These are phyloP conservation scores for Rhynchopsitta pachyrhyncha DNA, from an alignment of 2,113 vertebrate species.

Conservation along the genomic window DNA sequence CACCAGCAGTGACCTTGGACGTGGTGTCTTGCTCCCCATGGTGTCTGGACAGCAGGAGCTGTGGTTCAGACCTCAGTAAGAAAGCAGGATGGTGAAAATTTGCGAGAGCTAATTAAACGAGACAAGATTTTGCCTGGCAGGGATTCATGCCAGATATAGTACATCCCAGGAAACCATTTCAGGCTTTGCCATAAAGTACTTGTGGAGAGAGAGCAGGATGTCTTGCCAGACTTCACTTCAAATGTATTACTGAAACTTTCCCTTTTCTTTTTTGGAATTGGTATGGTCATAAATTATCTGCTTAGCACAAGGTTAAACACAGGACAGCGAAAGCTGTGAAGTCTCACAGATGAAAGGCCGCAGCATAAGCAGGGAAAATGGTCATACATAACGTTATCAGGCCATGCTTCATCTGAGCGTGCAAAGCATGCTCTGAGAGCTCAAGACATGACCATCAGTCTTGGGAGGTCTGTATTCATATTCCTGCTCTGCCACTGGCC, in stretches of 20 bases:
- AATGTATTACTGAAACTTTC: not conserved
- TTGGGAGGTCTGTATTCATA: not conserved
- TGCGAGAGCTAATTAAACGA: conserved; percentile 49
- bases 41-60: conserved; percentile 23
- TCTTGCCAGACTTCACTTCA: conserved; percentile 43
- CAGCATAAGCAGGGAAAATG: not conserved
- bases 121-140: conserved; percentile 50
- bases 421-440: not conserved
- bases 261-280: not conserved
- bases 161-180: not conserved
- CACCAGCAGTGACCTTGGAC: conserved; percentile 49
- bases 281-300: conserved; percentile 10
- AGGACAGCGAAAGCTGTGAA: not conserved
- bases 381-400: not conserved
- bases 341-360: not conserved
- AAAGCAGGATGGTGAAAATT: conserved; percentile 55
- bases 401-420: not conserved
- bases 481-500: not conserved
- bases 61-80: conserved; percentile 20
- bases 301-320: conserved; percentile 34
- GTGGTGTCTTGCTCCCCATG: not conserved
- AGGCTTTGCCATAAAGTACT: conserved; percentile 35
- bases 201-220: not conserved
- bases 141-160: conserved; percentile 25
- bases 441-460: not conserved